Evolutionary conservation across 53 echinoderm and acorn worm genomes (phyloP).

Genomic region (Holothuria leucospilota): DNA sequence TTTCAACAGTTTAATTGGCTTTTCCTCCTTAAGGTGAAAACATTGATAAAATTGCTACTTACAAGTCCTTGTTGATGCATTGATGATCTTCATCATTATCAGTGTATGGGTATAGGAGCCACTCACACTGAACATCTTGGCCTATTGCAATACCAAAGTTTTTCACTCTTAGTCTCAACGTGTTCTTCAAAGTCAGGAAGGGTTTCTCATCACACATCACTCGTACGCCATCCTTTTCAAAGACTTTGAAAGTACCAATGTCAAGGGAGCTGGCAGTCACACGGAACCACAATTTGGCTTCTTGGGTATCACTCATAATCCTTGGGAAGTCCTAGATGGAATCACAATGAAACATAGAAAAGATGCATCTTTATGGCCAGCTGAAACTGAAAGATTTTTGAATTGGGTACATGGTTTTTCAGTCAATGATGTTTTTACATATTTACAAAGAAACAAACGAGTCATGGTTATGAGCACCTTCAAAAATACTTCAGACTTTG

Average conservation of each 20-base stretch:
- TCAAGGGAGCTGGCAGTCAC: neutral
- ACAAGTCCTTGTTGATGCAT: no score
- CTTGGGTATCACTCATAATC: neutral
- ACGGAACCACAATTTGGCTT: neutral
- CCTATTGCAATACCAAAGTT: conserved; percentile 28
- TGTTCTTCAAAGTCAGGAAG: neutral
- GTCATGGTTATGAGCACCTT: no score
- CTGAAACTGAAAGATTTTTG: no score
- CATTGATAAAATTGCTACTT: no score
- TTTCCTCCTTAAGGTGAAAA: no score
- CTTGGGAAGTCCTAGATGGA: neutral
- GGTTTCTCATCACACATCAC: neutral
- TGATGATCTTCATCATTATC: no score
- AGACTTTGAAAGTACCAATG: neutral
- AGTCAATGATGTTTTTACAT: no score
- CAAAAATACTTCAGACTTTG: no score
- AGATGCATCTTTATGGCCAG: no score
- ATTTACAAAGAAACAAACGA: no score
- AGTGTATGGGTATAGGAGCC: conserved; percentile 14
- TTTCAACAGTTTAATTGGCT: no score
- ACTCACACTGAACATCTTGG: neutral
- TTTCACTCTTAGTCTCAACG: neutral
- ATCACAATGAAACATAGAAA: neutral
- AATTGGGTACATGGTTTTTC: no score
- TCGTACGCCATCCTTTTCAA: neutral